phyloP scores from a whole-genome alignment of 2,113 vertebrate species.

The Proteles cristata region DNA sequence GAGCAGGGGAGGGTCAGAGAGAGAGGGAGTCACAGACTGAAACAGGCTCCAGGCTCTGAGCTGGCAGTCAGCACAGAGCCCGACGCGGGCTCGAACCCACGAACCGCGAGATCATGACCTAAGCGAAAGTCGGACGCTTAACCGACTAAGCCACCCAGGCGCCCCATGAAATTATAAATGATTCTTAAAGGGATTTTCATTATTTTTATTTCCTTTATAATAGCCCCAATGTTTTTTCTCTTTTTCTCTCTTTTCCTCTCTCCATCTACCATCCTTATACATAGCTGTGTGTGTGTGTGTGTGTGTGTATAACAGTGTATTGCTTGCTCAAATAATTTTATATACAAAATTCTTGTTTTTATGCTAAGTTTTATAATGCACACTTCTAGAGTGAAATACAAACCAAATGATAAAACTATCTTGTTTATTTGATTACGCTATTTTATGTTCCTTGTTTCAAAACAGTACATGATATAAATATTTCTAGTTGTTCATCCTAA shows the following conservation, averaged over 20 bases:
- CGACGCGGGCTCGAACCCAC: too few relatives aligned
- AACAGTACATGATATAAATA: neutral
- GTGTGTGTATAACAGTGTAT: neutral
- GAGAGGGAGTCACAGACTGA: too few relatives aligned
- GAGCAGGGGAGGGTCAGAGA: too few relatives aligned
- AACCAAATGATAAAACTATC: neutral
- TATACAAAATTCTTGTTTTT: neutral
- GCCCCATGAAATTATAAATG: neutral
- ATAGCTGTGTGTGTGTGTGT: neutral
- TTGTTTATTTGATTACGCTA: neutral
- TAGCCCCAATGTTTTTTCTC: neutral
- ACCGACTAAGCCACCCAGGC: too few relatives aligned
- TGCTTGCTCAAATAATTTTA: neutral
- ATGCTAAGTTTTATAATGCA: neutral
- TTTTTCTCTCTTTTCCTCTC: neutral
- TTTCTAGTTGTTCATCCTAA: slow-evolving; percentile 22
- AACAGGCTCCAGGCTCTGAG: too few relatives aligned
- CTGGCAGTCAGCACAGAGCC: too few relatives aligned
- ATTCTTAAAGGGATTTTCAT: neutral
- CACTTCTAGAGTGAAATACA: neutral
- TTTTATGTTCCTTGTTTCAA: slow-evolving; percentile 3
- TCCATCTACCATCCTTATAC: neutral
- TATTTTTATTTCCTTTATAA: neutral
- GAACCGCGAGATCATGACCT: too few relatives aligned
- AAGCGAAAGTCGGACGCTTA: too few relatives aligned